A percentile compares a stretch with the other conserved stretches of the same genome.
These are phyloP conservation scores for Psammodynastes pulverulentus DNA, from an alignment of 2,113 vertebrate genomes.

Conservation along the genomic window DNA sequence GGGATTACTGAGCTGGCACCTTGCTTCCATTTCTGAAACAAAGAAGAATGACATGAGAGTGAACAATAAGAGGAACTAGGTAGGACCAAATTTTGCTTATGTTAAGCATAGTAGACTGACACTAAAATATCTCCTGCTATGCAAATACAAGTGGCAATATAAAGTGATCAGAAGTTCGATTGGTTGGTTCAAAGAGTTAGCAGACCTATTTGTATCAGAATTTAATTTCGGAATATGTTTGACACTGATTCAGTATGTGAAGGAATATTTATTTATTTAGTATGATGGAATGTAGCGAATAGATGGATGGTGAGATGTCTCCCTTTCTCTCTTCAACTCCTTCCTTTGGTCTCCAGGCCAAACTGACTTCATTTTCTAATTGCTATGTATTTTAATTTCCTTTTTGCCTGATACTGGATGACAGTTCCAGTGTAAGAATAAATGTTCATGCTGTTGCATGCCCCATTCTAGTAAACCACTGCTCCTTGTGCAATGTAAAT, in stretches of 20 bases:
- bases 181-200: not conserved
- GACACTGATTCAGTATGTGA: not conserved
- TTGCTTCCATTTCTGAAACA: not conserved
- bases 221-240: not conserved
- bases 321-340: not conserved
- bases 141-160: not conserved
- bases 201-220: not conserved
- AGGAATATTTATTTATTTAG: not conserved
- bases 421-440: constrained; percentile 66
- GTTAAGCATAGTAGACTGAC: not conserved
- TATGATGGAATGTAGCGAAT: not conserved
- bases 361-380: constrained; percentile 33
- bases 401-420: constrained; percentile 26
- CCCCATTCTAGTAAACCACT: constrained; percentile 62
- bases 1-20: not conserved
- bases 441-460: constrained; percentile 41
- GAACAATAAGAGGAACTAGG: not conserved
- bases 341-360: not conserved
- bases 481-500: constrained; percentile 66
- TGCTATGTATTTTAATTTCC: constrained; percentile 47
- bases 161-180: not conserved
- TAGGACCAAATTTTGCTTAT: not conserved
- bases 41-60: not conserved
- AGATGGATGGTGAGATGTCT: not conserved
- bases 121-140: not conserved